phyloP scores from a whole-genome alignment of 1,140 invertebrate species.

The Nixonia krombeini region DNA sequence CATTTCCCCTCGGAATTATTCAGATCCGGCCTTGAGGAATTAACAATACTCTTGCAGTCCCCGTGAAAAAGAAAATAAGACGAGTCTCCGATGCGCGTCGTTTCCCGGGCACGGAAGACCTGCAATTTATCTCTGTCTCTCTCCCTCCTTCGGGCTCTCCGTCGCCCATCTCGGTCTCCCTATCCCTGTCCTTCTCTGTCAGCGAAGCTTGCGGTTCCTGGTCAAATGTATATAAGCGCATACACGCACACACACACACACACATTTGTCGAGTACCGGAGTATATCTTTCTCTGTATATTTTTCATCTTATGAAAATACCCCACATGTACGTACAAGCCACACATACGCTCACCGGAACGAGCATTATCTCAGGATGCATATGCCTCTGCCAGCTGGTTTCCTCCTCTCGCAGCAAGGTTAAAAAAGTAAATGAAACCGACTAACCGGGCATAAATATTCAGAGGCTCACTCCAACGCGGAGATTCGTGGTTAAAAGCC shows the following conservation, averaged over 20 bases:
- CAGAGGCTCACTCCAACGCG: constrained; percentile 29
- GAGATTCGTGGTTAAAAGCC: constrained; percentile 42
- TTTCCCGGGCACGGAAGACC: constrained; percentile 3
- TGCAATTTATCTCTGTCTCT: not conserved
- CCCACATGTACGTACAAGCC: constrained; percentile 25
- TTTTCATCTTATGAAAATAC: constrained; percentile 25
- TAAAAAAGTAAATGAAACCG: constrained; percentile 42
- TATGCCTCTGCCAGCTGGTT: constrained; percentile 31
- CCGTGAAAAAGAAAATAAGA: not conserved
- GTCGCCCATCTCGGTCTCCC: not conserved
- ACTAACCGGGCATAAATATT: constrained; percentile 44
- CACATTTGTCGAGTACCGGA: no score
- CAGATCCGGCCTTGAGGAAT: not conserved
- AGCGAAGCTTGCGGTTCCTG: not conserved
- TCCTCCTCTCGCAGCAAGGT: constrained; percentile 22
- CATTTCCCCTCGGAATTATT: constrained; percentile 1
- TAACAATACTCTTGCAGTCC: constrained; percentile 1
- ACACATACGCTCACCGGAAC: constrained; percentile 10
- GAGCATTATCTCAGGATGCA: constrained; percentile 28
- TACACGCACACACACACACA: constrained; percentile 1
- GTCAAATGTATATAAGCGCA: not conserved
- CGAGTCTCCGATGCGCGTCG: not conserved
- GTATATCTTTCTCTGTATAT: not conserved
- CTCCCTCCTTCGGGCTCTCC: constrained; percentile 1
- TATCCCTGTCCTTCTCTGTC: constrained; percentile 10